Conservation (phyloP, 2,888 invertebrate species). For the Heterodera filipjevi region DNA sequence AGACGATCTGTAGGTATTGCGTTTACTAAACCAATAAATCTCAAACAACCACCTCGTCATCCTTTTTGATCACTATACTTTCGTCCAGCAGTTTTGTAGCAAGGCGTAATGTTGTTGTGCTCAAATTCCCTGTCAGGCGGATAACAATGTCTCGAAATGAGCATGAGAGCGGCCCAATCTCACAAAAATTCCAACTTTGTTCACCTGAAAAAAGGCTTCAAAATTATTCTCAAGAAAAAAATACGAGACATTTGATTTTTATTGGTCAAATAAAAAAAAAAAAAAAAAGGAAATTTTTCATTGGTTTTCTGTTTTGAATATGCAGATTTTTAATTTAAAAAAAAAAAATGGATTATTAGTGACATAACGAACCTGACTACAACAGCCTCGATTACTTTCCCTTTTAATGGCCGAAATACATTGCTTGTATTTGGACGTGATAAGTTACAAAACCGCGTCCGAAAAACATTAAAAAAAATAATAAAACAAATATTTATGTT, state of each 20-base stretch:
- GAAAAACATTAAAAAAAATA: constrained; percentile 39
- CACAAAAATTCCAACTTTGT: constrained; percentile 93
- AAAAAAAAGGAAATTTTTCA: no score
- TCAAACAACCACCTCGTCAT: constrained; percentile 56
- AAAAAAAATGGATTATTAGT: neutral
- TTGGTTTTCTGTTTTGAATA: no score
- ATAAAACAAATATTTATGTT: no score
- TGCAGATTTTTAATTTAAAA: constrained; percentile 12
- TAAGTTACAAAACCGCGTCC: constrained; percentile 98
- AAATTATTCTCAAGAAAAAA: constrained; percentile 31
- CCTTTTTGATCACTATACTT: constrained; percentile 57
- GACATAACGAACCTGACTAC: constrained; percentile 82
- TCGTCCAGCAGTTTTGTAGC: constrained; percentile 76
- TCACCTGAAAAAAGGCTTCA: constrained; percentile 51
- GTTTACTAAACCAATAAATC: neutral
- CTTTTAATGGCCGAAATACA: constrained; percentile 97
- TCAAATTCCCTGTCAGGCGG: constrained; percentile 99
- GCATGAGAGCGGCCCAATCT: constrained; percentile 96
- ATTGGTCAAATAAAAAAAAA: no score
- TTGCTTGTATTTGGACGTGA: constrained; percentile 97
- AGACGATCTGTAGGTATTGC: constrained; percentile 70
- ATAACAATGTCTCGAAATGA: constrained; percentile 90
- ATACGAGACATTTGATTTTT: no score
- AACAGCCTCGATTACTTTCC: constrained; percentile 90
- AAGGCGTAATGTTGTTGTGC: constrained; percentile 93